phyloP scores from a whole-genome alignment of 2,797 vertebrate species.

The Limnodromus scolopaceus region DNA sequence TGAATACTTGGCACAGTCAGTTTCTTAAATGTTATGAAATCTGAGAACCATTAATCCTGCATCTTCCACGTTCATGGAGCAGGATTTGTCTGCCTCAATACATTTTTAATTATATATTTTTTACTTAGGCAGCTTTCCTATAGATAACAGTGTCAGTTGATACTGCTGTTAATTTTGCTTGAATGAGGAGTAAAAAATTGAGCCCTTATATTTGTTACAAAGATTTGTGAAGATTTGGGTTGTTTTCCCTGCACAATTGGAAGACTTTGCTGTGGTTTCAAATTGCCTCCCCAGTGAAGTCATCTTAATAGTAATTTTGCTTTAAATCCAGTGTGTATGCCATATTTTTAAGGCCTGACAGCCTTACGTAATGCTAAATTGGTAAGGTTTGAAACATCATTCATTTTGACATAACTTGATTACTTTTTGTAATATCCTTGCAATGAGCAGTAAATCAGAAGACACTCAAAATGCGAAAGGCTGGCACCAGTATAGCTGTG shows the following conservation, averaged over 20 bases:
- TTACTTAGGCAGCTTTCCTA: background rate
- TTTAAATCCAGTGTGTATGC: background rate
- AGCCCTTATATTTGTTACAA: background rate
- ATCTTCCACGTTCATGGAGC: background rate
- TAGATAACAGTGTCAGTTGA: background rate
- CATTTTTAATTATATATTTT: background rate
- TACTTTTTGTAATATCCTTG: background rate
- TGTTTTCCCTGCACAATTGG: background rate
- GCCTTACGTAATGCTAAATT: background rate
- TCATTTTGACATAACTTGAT: background rate
- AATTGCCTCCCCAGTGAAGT: background rate
- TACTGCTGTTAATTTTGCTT: background rate
- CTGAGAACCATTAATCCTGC: background rate
- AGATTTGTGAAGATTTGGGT: background rate
- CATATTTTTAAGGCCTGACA: background rate
- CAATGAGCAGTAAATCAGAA: background rate
- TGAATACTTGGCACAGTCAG: background rate
- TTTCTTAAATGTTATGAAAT: slow-evolving; percentile 10
- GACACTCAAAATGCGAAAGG: background rate
- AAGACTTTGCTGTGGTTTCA: background rate
- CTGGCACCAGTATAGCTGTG: background rate
- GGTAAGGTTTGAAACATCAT: background rate
- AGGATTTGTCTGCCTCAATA: background rate
- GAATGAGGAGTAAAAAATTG: background rate
- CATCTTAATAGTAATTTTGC: background rate